These are phyloP conservation scores for Aphelocoma coerulescens DNA, from an alignment of 2,113 vertebrate species.

Conservation along the genomic window DNA sequence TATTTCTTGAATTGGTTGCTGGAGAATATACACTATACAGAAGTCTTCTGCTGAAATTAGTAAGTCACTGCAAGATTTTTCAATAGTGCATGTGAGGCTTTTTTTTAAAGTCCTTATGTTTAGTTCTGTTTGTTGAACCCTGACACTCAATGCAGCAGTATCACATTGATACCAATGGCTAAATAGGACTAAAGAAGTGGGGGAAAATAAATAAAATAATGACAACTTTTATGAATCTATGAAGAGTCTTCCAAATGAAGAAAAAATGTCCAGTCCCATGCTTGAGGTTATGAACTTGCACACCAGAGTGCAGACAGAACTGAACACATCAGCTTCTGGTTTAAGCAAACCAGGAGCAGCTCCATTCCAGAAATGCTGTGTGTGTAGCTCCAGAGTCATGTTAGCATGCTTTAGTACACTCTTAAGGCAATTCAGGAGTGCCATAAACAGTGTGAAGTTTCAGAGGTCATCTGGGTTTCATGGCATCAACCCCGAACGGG, in stretches of 20 bases:
- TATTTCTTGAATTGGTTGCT: not conserved
- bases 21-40: not conserved
- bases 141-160: not conserved
- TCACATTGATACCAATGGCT: not conserved
- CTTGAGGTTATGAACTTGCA: not conserved
- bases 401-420: not conserved
- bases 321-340: not conserved
- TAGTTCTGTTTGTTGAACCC: not conserved
- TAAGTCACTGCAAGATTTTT: not conserved
- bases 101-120: not conserved
- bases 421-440: not conserved
- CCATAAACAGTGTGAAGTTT: not conserved
- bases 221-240: not conserved
- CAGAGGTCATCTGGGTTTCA: not conserved
- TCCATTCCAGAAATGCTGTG: not conserved
- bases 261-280: not conserved
- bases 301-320: not conserved
- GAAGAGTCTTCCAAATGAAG: not conserved
- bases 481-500: not conserved
- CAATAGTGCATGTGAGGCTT: not conserved
- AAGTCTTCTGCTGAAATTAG: not conserved
- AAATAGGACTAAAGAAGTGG: not conserved
- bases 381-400: not conserved
- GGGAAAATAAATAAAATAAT: not conserved
- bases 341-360: not conserved